A percentile compares a stretch with the other conserved stretches of the same genome.
phyloP scores from a whole-genome alignment of 2,888 invertebrate species.

The Sminthurides aquaticus region DNA sequence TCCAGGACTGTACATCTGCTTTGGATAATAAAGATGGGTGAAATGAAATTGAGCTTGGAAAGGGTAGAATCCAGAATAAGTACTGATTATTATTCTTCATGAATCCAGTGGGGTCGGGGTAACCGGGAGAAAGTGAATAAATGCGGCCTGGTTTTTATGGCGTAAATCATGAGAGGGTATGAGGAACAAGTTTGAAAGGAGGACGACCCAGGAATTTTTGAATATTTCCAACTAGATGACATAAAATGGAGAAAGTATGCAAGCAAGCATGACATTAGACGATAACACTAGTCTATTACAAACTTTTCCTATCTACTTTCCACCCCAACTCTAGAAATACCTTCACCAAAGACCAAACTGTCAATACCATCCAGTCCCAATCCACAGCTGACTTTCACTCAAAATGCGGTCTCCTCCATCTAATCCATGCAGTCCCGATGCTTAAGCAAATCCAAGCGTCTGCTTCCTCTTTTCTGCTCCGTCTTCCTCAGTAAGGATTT shows the following conservation, averaged over 20 bases:
- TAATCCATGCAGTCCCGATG: too few relatives aligned
- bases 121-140: too few relatives aligned
- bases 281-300: constrained; percentile 7
- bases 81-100: neutral
- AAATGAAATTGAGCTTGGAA: neutral
- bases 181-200: neutral
- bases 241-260: constrained; percentile 1
- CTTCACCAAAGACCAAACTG: neutral
- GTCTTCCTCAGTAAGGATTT: too few relatives aligned
- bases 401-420: neutral
- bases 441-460: too few relatives aligned
- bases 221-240: neutral
- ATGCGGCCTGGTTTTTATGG: neutral
- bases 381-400: neutral
- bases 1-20: neutral
- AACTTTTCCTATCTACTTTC: constrained; percentile 6
- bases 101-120: neutral
- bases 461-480: too few relatives aligned
- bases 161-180: neutral
- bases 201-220: neutral
- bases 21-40: neutral
- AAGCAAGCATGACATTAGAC: constrained; percentile 7
- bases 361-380: neutral
- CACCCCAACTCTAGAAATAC: neutral
- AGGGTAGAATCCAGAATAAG: neutral